phyloP scores from a whole-genome alignment of 35 echinoderm and acorn worm species.

The Amphiura filiformis region DNA sequence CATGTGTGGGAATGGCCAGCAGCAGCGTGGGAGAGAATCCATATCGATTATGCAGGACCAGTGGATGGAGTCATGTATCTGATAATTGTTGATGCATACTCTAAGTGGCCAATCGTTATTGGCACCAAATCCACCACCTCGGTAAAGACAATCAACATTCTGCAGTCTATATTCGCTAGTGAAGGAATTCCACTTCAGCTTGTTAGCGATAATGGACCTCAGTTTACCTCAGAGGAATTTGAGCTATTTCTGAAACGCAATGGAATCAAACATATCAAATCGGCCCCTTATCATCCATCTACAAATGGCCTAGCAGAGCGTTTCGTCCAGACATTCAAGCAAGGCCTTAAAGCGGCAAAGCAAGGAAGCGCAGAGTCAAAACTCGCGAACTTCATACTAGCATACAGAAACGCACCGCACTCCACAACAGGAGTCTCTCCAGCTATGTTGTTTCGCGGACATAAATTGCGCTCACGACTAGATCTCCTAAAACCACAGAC shows the following conservation, averaged over 20 bases:
- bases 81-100: conserved; percentile 54
- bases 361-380: neutral
- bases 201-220: conserved; percentile 58
- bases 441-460: neutral
- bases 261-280: conserved; percentile 41
- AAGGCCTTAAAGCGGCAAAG: conserved; percentile 18
- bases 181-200: conserved; percentile 59
- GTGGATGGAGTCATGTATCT: conserved; percentile 34
- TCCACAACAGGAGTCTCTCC: conserved; percentile 2
- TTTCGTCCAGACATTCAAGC: conserved; percentile 17
- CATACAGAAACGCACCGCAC: conserved; percentile 4
- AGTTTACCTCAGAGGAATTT: conserved; percentile 64
- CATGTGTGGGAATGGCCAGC: conserved; percentile 59
- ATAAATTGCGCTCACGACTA: neutral
- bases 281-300: conserved; percentile 46
- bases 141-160: conserved; percentile 28
- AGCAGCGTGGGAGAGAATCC: conserved; percentile 52
- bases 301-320: conserved; percentile 51
- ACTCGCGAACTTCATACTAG: neutral
- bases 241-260: conserved; percentile 32
- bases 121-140: neutral
- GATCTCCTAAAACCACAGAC: conserved; percentile 8
- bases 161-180: conserved; percentile 15
- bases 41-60: conserved; percentile 61
- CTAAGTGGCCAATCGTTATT: conserved; percentile 53